Percentiles rank a stretch among this genome's conserved stretches.
Evolutionary conservation across 1,140 invertebrate species (phyloP).

Genomic region (Brachionus rubens): DNA sequence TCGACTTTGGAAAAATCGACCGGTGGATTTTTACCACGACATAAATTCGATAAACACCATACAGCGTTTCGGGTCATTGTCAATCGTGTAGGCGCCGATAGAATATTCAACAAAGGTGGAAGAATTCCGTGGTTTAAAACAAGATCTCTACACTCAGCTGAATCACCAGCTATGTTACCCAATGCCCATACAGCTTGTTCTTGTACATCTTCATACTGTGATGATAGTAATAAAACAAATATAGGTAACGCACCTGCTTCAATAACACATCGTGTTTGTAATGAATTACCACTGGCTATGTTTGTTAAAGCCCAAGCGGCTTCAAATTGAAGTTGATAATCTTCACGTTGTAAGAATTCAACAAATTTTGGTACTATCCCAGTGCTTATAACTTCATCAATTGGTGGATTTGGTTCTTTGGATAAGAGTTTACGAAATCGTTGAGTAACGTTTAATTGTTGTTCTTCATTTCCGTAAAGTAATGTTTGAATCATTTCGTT

Average conservation of each 20-base stretch:
- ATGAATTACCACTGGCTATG: conserved; percentile 91
- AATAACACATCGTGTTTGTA: conserved; percentile 86
- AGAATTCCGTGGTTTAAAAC: conserved; percentile 81
- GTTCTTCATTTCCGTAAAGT: conserved; percentile 74
- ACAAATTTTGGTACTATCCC: conserved; percentile 94
- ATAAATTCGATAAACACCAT: conserved; percentile 92
- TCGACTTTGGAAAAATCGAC: conserved; percentile 82
- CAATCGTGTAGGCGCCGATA: conserved; percentile 75
- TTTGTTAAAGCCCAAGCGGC: conserved; percentile 96
- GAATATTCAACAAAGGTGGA: conserved; percentile 76
- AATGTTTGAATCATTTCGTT: conserved; percentile 76
- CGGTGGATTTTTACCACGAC: conserved; percentile 91
- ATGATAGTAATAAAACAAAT: conserved; percentile 77
- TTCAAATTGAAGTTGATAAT: conserved; percentile 84
- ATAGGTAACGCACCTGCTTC: conserved; percentile 87
- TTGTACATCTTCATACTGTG: conserved; percentile 85
- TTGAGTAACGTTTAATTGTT: conserved; percentile 83
- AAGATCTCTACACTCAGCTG: conserved; percentile 83
- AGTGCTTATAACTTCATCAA: conserved; percentile 94
- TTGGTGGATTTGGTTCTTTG: conserved; percentile 92
- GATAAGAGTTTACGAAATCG: conserved; percentile 90
- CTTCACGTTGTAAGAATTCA: conserved; percentile 79
- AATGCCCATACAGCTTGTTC: conserved; percentile 90
- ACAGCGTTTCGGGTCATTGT: conserved; percentile 95
- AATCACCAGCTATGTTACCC: conserved; percentile 94